Evolutionary conservation across 2,113 vertebrate species (phyloP), one percentile per base, ranked within the genome.

Genomic region (Butastur rufipennis): DNA sequence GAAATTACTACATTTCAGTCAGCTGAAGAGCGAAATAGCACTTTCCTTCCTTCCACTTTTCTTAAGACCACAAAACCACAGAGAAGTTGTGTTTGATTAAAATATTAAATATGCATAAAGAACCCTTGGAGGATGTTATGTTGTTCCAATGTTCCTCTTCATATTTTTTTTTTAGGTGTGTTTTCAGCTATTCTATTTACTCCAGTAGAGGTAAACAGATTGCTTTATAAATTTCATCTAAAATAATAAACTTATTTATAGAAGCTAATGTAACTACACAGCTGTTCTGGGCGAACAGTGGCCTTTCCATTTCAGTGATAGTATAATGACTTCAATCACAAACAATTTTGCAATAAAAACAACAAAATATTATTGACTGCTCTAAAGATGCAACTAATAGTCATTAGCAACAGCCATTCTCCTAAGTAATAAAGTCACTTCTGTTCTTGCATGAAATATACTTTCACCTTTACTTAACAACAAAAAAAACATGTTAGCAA

Each of bases 1-100:
- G 65, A 86, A 92, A 78, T 95, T 61, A 94, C 71, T 91, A 83
- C 59, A 80, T 93, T 91, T 97, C 89, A 97, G 92, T 89, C 95
- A 91, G 77, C 42, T 86, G 42, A 62, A 74, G 43, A 86, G 56
- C 86, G 66, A 96, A 96, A 95, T 23, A 75, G 31, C 42, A 85
- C 81, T 92, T 97, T 74, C 36, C n/a, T 62, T 85, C 40, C 68
- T 79, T 74, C 77, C 53, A 80, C 38, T 85, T 95, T 97, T 91
- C 77, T 80, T 43, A 55, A 95, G 91, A 81, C 90, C 71, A 56
- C 91, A 86, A 93, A 96, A 89, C 72, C 91, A 96, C 90, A 71
- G 38, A 95, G 88, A 92, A 52, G 10, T 78, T 22, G n/a, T 90
- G 61, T 70, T 88, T 66, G 43, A 96, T 93, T 87, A 92, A 89